Conservation (phyloP, 2,888 invertebrate species). For the Scaptomyza caliginosa region DNA sequence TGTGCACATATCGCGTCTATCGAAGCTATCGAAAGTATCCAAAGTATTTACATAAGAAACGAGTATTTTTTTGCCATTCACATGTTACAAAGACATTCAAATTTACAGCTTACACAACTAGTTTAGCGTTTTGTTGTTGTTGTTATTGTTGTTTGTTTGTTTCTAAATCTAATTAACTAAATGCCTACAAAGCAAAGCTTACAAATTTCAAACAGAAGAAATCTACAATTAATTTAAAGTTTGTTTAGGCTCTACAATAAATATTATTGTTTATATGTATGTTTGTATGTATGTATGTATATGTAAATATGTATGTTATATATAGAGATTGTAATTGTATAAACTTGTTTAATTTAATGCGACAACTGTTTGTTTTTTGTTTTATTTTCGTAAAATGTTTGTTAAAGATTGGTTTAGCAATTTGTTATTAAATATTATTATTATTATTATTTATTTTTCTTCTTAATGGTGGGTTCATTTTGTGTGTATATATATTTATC, state of each 20-base stretch:
- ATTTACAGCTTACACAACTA: slow-evolving; percentile 47
- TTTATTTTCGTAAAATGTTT: slow-evolving; percentile 19
- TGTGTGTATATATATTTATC: slow-evolving; percentile 55
- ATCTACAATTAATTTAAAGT: slow-evolving; percentile 54
- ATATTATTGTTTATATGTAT: slow-evolving; percentile 56
- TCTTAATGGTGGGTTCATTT: slow-evolving; percentile 74
- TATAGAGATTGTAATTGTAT: slow-evolving; percentile 40
- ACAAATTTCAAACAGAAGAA: slow-evolving; percentile 64
- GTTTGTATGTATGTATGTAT: slow-evolving; percentile 17
- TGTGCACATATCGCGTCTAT: slow-evolving; percentile 5
- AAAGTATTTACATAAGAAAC: slow-evolving; percentile 64
- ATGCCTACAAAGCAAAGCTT: slow-evolving; percentile 77
- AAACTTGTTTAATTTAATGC: slow-evolving; percentile 62
- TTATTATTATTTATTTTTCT: slow-evolving; percentile 27
- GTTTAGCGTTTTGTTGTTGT: slow-evolving; percentile 28
- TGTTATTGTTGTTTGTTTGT: not conserved
- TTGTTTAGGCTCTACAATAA: slow-evolving; percentile 67
- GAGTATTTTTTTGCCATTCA: slow-evolving; percentile 61
- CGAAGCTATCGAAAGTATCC: slow-evolving; percentile 41
- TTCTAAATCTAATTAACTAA: slow-evolving; percentile 66
- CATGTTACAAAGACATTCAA: slow-evolving; percentile 40
- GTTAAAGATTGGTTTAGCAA: slow-evolving; percentile 53
- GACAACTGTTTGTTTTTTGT: slow-evolving; percentile 48
- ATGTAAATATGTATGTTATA: slow-evolving; percentile 18
- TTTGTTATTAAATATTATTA: slow-evolving; percentile 6